Evolutionary conservation across 1,140 invertebrate species (phyloP).

Genomic region (Hylyphantes graminicola): DNA sequence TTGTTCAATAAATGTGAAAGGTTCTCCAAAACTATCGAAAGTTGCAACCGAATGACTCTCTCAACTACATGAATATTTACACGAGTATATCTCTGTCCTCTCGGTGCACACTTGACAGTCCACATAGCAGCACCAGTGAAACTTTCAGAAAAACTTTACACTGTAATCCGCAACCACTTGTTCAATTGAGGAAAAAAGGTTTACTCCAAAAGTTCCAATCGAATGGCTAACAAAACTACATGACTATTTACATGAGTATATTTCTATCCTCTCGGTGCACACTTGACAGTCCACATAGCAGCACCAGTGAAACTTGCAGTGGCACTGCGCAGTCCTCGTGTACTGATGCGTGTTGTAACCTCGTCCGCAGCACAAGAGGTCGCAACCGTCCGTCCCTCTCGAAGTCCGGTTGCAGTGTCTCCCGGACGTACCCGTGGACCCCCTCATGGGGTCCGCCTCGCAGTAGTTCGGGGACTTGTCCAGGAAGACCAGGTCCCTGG

Average conservation of each 20-base stretch:
- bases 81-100: no score
- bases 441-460: constrained; percentile 72
- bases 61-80: no score
- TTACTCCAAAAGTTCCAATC: background rate
- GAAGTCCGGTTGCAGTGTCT: constrained; percentile 75
- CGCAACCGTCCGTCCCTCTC: constrained; percentile 73
- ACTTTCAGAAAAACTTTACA: no score
- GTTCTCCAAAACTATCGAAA: background rate
- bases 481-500: constrained; percentile 87
- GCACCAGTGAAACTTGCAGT: constrained; percentile 76
- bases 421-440: constrained; percentile 72
- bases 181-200: no score
- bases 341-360: constrained; percentile 65
- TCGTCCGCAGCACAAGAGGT: constrained; percentile 75
- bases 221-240: no score
- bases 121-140: no score
- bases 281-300: constrained; percentile 75
- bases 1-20: no score
- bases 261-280: constrained; percentile 72
- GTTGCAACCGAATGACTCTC: no score
- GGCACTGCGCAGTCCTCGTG: constrained; percentile 68
- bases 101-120: no score
- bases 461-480: constrained; percentile 94
- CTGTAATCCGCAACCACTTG: no score
- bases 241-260: constrained; percentile 73